These are phyloP conservation scores for Lissonota sp. DNA, from an alignment of 2,888 invertebrate species.

Conservation along the genomic window DNA sequence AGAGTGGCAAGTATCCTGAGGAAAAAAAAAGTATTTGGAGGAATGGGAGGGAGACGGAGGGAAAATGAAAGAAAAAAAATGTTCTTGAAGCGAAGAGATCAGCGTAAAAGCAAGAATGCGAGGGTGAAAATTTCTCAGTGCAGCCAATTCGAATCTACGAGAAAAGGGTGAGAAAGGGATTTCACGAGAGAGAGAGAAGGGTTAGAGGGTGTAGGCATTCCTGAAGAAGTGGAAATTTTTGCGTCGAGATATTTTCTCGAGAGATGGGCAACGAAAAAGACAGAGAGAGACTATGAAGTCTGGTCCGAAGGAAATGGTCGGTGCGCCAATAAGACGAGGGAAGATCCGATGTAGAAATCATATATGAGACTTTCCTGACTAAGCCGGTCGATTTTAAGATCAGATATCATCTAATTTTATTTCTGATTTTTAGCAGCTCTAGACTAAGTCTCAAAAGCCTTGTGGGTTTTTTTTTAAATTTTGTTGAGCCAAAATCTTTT, in stretches of 20 bases:
- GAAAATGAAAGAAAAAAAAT: constrained; percentile 27
- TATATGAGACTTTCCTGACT: no score
- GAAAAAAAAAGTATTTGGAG: constrained; percentile 17
- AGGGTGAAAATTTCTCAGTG: constrained; percentile 48
- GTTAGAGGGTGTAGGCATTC: constrained; percentile 6
- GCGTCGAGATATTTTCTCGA: constrained; percentile 44
- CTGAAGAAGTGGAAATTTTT: constrained; percentile 29
- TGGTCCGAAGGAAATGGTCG: constrained; percentile 27
- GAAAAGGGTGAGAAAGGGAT: constrained; percentile 8
- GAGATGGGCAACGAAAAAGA: constrained; percentile 16
- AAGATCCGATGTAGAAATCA: constrained; percentile 24
- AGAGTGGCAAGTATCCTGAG: constrained; percentile 47
- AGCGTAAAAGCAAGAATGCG: constrained; percentile 47
- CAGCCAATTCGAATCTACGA: constrained; percentile 36
- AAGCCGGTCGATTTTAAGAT: no score
- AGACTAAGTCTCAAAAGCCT: no score
- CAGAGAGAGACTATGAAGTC: not conserved
- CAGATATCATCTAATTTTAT: no score
- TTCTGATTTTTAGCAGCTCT: no score
- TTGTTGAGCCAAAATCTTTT: no score
- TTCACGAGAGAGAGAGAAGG: constrained; percentile 2
- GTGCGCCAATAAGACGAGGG: constrained; percentile 8
- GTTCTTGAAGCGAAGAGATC: constrained; percentile 22
- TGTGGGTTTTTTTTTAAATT: no score
- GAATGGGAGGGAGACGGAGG: not conserved